Base-by-base conservation (phyloP, 1,140 invertebrate species). In the Ladona fulva region DNA sequence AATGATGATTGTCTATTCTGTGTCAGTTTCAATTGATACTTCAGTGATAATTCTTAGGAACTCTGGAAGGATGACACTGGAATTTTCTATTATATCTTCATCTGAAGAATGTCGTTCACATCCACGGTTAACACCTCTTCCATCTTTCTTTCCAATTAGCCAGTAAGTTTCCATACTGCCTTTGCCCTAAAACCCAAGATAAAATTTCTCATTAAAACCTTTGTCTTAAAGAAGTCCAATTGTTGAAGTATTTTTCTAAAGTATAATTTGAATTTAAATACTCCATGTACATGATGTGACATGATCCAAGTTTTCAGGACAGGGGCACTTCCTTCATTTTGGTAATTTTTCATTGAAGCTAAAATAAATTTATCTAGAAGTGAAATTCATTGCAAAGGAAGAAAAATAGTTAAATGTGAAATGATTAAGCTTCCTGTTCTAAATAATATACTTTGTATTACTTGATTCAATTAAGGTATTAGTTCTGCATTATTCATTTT, bases 121-220 rank as follows among this genome's bases (percentile, higher is more conserved):
- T 5, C n/a, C n/a, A 16, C 14, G 5, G 16, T 5, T 66, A 3
- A 66, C n/a, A 22, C 52, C 52, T 66, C 12, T 1, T 19, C 87
- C 88, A 42, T 92, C 93, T 77, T 93, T 92, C 81, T 93, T 94
- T 37, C 93, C 94, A n/a, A 91, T 90, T 73, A 98, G 85, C 95
- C 95, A 98, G 82, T 94, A 96, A 0, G 96, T 97, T 79, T 92
- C 92, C 92, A 97, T 92, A 25, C 92, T 87, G 0, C 95, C 96
- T 87, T 97, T 97, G 0, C 95, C 95, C 94, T 96, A 85, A 42
- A 88, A 84, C 44, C 76, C 79, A 66, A 59, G 42, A 75, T 19
- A 66, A 19, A 52, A 52, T 11, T 11, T 10, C 19, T 10, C 10
- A 52, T 52, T 10, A 52, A 52, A 11, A 52, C 10, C 10, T 19